phyloP scores from a whole-genome alignment of 1,140 invertebrate species.

The Trachymyrmex cornetzi region DNA sequence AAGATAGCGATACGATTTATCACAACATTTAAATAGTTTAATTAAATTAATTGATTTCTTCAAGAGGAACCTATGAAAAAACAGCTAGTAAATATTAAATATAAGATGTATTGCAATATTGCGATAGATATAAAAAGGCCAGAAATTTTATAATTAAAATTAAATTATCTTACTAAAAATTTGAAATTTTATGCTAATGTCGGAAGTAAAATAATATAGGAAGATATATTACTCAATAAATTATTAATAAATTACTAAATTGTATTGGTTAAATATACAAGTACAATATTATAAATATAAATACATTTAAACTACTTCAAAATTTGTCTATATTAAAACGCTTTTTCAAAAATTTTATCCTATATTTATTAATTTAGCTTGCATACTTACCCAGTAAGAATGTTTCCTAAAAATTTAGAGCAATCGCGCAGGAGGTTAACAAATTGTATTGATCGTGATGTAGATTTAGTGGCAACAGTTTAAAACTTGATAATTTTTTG shows the following conservation, averaged over 20 bases:
- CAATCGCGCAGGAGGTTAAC: constrained; percentile 62
- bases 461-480: constrained; percentile 10
- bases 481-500: constrained; percentile 47
- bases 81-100: neutral
- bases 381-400: constrained; percentile 21
- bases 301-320: neutral
- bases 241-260: neutral
- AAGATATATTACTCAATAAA: neutral
- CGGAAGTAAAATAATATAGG: neutral
- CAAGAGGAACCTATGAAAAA: constrained; percentile 8
- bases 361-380: constrained; percentile 26
- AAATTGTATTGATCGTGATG: constrained; percentile 34
- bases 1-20: neutral
- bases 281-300: neutral
- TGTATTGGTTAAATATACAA: constrained; percentile 24
- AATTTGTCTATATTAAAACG: neutral
- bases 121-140: neutral
- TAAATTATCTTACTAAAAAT: constrained; percentile 11
- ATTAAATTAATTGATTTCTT: constrained; percentile 8
- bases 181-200: constrained; percentile 4
- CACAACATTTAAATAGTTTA: constrained; percentile 33
- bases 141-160: constrained; percentile 1
- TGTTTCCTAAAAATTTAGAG: constrained; percentile 40
- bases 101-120: neutral
- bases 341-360: neutral